Conservation (phyloP, 2,113 vertebrate genomes). For the Montifringilla adamsi region DNA sequence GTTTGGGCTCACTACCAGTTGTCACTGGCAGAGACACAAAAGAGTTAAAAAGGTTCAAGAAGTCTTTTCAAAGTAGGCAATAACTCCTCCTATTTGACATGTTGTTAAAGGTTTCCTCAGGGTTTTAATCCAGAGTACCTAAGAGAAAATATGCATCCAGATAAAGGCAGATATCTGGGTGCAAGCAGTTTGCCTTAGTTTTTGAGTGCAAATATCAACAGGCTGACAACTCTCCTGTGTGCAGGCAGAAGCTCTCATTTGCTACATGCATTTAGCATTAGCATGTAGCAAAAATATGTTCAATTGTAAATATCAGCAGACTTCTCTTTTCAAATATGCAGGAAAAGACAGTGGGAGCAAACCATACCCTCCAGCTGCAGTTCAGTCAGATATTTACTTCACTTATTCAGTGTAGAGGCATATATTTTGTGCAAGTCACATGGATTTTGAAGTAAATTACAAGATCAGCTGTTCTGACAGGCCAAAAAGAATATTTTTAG, state of each 20-base stretch:
- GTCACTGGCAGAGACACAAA: not conserved
- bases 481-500: slow-evolving; percentile 23
- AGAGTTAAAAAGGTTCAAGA: not conserved
- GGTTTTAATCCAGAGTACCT: not conserved
- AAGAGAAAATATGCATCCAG: not conserved
- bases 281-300: not conserved
- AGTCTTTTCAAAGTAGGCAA: not conserved
- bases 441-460: not conserved
- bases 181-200: not conserved
- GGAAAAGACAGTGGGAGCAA: not conserved
- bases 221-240: not conserved
- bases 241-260: not conserved
- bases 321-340: not conserved
- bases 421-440: not conserved
- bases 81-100: not conserved
- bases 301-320: not conserved
- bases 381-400: not conserved
- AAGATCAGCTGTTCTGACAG: slow-evolving; percentile 23
- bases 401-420: not conserved
- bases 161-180: not conserved
- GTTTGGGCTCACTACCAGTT: not conserved
- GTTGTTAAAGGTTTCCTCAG: not conserved
- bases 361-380: not conserved
- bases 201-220: not conserved
- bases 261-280: not conserved